Base-by-base conservation (phyloP, 2,888 invertebrate genomes). In the Chrysomela aeneicollis region DNA sequence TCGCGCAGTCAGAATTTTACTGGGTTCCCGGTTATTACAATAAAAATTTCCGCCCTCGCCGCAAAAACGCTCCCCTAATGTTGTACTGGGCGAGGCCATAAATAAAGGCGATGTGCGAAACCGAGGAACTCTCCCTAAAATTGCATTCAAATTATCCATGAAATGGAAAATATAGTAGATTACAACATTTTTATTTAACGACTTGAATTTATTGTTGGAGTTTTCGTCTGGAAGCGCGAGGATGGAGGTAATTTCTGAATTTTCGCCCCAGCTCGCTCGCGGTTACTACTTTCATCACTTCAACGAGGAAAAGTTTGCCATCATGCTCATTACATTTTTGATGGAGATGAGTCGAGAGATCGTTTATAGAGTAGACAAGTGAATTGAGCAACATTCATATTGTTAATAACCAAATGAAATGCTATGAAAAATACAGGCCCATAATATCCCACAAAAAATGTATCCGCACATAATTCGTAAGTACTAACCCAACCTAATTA, bases 61-160 rank as follows among this genome's bases (percentile, higher is more conserved):
- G 75, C 69, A 74, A 75, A 76, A 78, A 76, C 74, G 74, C 76
- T 74, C 74, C 77, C 75, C 75, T 74, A 76, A 77, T 76, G 75
- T 76, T 74, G 72, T 74, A 74, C 73, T 71, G 73, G 75, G 76
- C 73, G 75, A 69, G 69, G 74, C 71, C 74, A 76, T 79, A 79
- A 79, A 79, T 79, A 77, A 78, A 74, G 76, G 74, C 75, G 73
- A 76, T 76, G 76, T 78, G 77, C 74, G 77, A 77, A 77, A 74
- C 71, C 76, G 76, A 76, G 73, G 68, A 74, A 71, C 72, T 72
- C 71, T 69, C 68, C 73, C 74, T 66, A 71, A 74, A 73, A 73
- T 73, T 73, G 74, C 73, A 72, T 71, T 72, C 71, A 73, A 76
- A 76, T 76, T 76, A 74, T 75, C 76, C 74, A 76, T 76, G 76